Evolutionary conservation across 1,140 invertebrate genomes (phyloP).

Genomic region (Apocrypta bakeri): DNA sequence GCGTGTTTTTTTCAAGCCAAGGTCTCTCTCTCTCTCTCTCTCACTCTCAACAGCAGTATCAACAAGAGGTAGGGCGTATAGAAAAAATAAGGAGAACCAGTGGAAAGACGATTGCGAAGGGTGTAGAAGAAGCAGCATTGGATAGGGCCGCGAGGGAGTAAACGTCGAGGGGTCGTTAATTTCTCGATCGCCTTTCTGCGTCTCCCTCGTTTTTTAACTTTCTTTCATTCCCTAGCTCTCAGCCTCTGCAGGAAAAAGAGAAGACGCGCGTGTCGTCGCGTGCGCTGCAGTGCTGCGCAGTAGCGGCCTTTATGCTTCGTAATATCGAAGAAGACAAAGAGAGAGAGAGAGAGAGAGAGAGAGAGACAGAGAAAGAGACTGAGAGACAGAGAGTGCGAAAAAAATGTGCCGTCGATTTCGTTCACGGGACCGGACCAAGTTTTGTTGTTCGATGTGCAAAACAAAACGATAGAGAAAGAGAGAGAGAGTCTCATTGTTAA

Average conservation of each 20-base stretch:
- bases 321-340: neutral
- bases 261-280: conserved; percentile 10
- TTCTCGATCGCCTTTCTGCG: conserved; percentile 48
- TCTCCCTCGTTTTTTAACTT: conserved; percentile 15
- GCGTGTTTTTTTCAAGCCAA: too few species aligned
- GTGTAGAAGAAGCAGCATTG: neutral
- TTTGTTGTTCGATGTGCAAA: neutral
- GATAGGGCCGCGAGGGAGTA: conserved; percentile 50
- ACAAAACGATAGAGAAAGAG: neutral
- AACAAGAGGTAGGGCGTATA: neutral
- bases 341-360: too few species aligned
- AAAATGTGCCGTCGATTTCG: neutral
- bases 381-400: neutral
- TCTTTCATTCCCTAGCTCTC: neutral
- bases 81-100: neutral
- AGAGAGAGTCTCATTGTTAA: conserved; percentile 47
- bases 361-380: too few species aligned
- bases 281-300: conserved; percentile 50
- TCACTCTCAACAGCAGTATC: neutral
- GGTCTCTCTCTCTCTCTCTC: too few species aligned
- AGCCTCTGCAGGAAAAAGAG: neutral
- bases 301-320: conserved; percentile 25
- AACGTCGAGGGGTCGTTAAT: conserved; percentile 54
- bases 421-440: neutral
- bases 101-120: conserved; percentile 14